These are phyloP conservation scores for Diarsia dahlii DNA, from an alignment of 2,888 invertebrate species.

Conservation along the genomic window DNA sequence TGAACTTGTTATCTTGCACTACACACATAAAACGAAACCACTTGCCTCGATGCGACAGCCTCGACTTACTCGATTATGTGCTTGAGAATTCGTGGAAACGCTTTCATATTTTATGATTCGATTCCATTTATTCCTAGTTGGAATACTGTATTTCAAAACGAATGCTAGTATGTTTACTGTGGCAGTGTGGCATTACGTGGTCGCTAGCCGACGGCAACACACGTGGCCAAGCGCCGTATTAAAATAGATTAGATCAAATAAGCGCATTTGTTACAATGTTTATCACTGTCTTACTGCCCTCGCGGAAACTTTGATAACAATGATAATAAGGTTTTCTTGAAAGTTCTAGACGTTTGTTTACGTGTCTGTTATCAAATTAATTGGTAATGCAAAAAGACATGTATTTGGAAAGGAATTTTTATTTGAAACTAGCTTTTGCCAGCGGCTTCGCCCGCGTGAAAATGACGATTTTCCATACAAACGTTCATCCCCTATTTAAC, in stretches of 20 bases:
- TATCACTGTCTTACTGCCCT: conserved; percentile 45
- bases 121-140: neutral
- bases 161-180: neutral
- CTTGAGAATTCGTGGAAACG: neutral
- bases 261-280: conserved; percentile 43
- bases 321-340: conserved; percentile 37
- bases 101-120: neutral
- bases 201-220: conserved; percentile 19
- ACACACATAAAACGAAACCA: neutral
- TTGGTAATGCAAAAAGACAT: neutral
- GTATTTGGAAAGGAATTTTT: neutral
- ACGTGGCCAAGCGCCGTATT: conserved; percentile 52
- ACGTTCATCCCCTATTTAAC: no score
- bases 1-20: neutral
- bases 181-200: conserved; percentile 4
- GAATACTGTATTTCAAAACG: neutral
- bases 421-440: no score
- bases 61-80: neutral
- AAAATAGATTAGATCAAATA: conserved; percentile 55
- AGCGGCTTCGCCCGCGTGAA: no score
- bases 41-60: neutral
- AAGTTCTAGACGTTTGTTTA: conserved; percentile 39
- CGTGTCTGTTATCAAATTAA: conserved; percentile 12
- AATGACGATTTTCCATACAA: no score
- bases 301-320: conserved; percentile 43